These are phyloP conservation scores for Echinometra lucunter DNA, from an alignment of 53 echinoderm and acorn worm genomes.

Conservation along the genomic window DNA sequence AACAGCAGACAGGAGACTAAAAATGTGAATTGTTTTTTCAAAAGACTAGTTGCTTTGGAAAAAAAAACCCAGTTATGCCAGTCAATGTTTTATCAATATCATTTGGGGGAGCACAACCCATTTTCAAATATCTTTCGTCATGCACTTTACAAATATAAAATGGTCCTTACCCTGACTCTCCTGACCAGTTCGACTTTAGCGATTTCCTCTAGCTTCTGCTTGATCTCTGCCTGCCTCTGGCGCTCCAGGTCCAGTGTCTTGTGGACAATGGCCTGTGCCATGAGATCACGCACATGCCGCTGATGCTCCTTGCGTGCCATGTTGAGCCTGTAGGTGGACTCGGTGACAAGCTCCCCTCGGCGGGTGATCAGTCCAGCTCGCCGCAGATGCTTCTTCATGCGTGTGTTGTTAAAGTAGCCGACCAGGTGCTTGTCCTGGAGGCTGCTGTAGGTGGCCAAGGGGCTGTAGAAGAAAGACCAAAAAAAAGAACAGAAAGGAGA, in stretches of 20 bases:
- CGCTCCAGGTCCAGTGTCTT: conserved; percentile 96
- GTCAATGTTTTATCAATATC: no score
- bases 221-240: conserved; percentile 89
- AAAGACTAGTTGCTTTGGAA: no score
- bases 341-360: conserved; percentile 89
- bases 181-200: conserved; percentile 90
- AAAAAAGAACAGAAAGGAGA: no score
- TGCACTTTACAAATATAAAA: no score
- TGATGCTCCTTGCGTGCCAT: conserved; percentile 97
- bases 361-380: conserved; percentile 90
- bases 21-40: no score
- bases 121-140: no score
- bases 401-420: conserved; percentile 96
- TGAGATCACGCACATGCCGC: conserved; percentile 91
- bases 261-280: conserved; percentile 99
- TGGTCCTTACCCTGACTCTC: conserved; percentile 90
- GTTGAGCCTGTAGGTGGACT: conserved; percentile 90
- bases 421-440: conserved; percentile 97
- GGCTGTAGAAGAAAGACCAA: conserved; percentile 71
- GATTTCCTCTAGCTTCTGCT: conserved; percentile 95
- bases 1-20: no score
- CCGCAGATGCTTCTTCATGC: conserved; percentile 91
- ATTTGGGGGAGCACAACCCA: no score
- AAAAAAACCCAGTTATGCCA: no score
- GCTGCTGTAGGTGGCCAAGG: conserved; percentile 94